These are phyloP conservation scores for Threskiornis aethiopicus DNA, from an alignment of 2,797 vertebrate species.

Conservation along the genomic window DNA sequence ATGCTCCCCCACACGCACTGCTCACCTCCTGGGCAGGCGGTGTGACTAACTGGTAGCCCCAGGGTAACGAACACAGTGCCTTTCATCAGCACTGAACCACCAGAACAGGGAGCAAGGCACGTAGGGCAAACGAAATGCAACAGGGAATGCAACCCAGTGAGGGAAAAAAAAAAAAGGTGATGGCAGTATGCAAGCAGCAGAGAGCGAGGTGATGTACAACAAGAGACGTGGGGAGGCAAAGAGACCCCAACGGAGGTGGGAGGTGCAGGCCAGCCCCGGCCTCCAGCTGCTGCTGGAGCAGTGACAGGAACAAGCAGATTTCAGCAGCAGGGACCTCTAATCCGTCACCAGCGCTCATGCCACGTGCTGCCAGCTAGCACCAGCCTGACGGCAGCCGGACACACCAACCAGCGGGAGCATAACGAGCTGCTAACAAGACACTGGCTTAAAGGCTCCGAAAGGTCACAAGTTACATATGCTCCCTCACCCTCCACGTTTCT, in stretches of 20 bases:
- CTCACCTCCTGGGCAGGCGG: background rate
- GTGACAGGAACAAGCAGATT: conserved; percentile 68
- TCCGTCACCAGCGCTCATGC: conserved; percentile 17
- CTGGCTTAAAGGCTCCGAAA: conserved; percentile 12
- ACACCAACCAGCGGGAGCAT: background rate
- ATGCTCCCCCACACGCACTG: background rate
- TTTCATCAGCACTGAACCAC: background rate
- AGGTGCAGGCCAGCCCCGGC: background rate
- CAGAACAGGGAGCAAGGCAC: background rate
- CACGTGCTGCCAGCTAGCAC: conserved; percentile 52
- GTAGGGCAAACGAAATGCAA: background rate
- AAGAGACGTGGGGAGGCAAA: background rate
- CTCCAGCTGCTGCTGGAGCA: conserved; percentile 45
- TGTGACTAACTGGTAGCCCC: background rate
- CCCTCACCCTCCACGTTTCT: background rate
- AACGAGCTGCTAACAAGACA: conserved; percentile 11
- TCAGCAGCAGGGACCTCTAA: conserved; percentile 65
- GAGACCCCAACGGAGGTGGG: background rate
- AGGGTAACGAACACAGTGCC: accelerated
- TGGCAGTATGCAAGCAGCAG: background rate
- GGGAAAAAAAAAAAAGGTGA: background rate
- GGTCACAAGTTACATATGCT: background rate
- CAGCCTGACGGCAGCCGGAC: background rate
- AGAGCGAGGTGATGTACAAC: background rate
- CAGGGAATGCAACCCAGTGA: background rate